Base-by-base conservation (phyloP, 2,797 vertebrate species). In the Platyrinchus mystaceus region DNA sequence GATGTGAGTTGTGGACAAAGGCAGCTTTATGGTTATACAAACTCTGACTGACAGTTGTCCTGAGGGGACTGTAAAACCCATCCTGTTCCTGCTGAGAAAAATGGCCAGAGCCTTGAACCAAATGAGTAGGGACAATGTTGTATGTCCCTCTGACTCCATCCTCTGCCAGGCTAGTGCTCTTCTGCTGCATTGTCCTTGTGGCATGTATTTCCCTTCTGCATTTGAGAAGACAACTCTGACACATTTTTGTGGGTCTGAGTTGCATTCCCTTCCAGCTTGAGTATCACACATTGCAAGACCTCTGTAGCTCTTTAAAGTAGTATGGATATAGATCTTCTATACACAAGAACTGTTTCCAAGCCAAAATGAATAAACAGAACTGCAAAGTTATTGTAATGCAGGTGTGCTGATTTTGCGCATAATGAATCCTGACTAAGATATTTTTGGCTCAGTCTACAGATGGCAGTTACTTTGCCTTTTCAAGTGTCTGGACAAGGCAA, bases 361-460 rank as follows among this genome's bases (percentile, higher is more conserved):
- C 3, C 34, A 68, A 76, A 75, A 44, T 17, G 4, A 58, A 43
- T n/a, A 82, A 90, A 64, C 6, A 59, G 59, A 89, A 9, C 43
- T 49, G 26, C 2, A 64, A 68, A 79, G 4, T 34, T 27, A 37
- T 34, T 39, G 5, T 34, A 47, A 30, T 9, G 10, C 23, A 47
- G 13, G 15, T 73, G 14, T 8, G 5, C 17, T 73, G 63, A 52
- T 82, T 71, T 64, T 52, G 32, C 0, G 0, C 5, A 3, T 52
- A 39, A n/a, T 32, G 9, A 17, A 47, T 23, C 32, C 37, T 62
- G 28, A 41, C 43, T 34, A 26, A 68, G 30, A 24, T 41, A 20
- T 47, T 58, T 88, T 84, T 58, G 30, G 3, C 32, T 52, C 28
- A 0, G 1, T 52, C 10, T 22, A n/a, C 32, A 71, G n/a, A 44